Evolutionary conservation across 1,140 invertebrate genomes (phyloP), one percentile per base, ranked within the genome.

Genomic region (Zaprionus lachaisei): DNA sequence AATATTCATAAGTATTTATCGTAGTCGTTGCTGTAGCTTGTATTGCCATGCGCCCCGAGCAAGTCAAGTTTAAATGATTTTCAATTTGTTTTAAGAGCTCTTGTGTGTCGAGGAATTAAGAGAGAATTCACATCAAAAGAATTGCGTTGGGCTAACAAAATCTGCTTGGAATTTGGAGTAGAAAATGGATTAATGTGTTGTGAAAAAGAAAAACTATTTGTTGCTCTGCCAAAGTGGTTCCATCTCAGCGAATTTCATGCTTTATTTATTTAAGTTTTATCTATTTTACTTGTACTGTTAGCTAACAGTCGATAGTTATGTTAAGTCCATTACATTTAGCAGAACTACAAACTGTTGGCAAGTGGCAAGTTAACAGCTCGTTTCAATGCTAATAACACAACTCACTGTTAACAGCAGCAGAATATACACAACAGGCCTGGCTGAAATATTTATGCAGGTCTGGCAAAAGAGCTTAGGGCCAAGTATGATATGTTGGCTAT

Each of bases 31-130:
- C 17, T 17, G 41, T 4, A 17, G 15, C n/a, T 17, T 15, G 15
- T 44, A n/a, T n/a, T 44, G 41, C 15, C 6, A 41, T 41, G 41
- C 41, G 5, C 2, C 41, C 41, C 9, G 58, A 6, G 17, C 34
- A 47, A 14, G 37, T 63, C 22, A 62, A 28, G n/a, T 41, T 63
- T 49, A 66, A 72, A 51, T 72, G 7, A 28, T 51, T 72, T 44
- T 22, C 55, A 38, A 51, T 54, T 37, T 51, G 26, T 34, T 26
- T 58, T 62, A 14, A 38, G 28, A 34, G 41, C 12, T n/a, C 5
- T 15, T 41, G 37, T 22, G 12, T 15, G 17, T 24, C 37, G 14
- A 41, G 34, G 37, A 41, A 24, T 51, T 51, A 51, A 51, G 6
- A 51, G 47, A 20, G 20, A 20, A 51, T 51, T 51, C 20, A 14